Base-by-base conservation (phyloP, 1,140 invertebrate genomes). In the Neodiprion lecontei region DNA sequence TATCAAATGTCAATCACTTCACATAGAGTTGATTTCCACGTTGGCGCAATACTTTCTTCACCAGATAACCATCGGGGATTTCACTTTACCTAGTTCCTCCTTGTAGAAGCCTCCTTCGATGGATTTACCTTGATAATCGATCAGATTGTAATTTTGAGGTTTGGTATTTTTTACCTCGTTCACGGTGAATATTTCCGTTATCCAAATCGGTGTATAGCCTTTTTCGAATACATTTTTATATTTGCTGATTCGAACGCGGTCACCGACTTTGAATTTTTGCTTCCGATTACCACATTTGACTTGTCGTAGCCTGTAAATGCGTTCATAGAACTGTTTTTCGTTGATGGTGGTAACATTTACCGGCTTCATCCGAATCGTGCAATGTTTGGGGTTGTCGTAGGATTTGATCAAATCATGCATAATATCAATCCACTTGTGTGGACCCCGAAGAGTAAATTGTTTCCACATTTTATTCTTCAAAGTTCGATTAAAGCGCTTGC, bases 351-450 rank as follows among this genome's bases (percentile, higher is more conserved):
- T 72, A n/a, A 72, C 70, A 1, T 72, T 28, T 17, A 28, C 66
- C 49, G 70, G 48, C 53, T 72, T 72, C 70, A 72, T 50, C 11
- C 40, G 49, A 53, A 72, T 72, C 14, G 70, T 53, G 40, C 70
- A 40, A 50, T 50, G 70, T 48, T 72, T 75, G 66, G 77, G 82
- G 69, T 84, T 79, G 81, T 90, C 89, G 76, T 89, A 89, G 49
- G 79, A 73, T 14, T 83, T 14, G 17, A 86, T 78, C 11, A 89
- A 23, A 68, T 87, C 69, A n/a, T 75, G 67, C 67, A 90, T 77
- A 7, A 83, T 81, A 77, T 84, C 73, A 4, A 86, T 76, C 79
- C 85, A 90, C 47, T 83, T 53, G 70, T 72, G 66, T 8, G 14
- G 11, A 5, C 70, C 70, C 4, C 48, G 70, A 0, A 72, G 14